Evolutionary conservation across 23 tunicate genomes (phyloP).

Genomic region (Trididemnum nubilum): DNA sequence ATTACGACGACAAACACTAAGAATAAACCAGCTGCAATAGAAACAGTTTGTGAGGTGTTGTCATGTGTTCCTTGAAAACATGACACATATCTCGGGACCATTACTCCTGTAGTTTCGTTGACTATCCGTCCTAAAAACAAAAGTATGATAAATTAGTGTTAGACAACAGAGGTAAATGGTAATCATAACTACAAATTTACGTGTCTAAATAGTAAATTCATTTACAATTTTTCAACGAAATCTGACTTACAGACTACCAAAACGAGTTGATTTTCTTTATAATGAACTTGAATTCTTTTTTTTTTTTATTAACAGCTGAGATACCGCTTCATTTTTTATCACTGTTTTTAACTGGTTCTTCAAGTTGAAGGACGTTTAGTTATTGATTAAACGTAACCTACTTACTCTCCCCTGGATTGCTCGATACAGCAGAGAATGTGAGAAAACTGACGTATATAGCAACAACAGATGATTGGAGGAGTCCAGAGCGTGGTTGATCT

Average conservation of each 20-base stretch:
- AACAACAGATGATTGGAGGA: constrained; percentile 84
- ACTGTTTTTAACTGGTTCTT: too few relatives aligned
- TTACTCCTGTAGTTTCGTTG: not conserved
- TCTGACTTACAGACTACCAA: too few relatives aligned
- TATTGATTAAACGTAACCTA: not conserved
- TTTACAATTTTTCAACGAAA: too few relatives aligned
- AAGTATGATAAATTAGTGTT: not conserved
- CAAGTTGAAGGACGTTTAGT: too few relatives aligned
- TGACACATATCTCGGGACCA: not conserved
- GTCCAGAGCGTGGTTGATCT: constrained; percentile 83
- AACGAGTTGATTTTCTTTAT: too few relatives aligned
- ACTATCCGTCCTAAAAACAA: not conserved
- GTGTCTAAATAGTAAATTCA: too few relatives aligned
- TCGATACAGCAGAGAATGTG: constrained; percentile 92
- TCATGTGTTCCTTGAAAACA: constrained; percentile 55
- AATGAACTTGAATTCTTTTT: too few relatives aligned
- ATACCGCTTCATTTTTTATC: too few relatives aligned
- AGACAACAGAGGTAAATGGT: too few relatives aligned
- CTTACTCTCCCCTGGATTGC: constrained; percentile 52
- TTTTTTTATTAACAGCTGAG: too few relatives aligned
- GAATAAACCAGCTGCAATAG: constrained; percentile 59
- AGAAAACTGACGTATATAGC: constrained; percentile 77
- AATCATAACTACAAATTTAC: too few relatives aligned
- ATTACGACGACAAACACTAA: constrained; percentile 78
- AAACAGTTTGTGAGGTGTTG: constrained; percentile 37